Evolutionary conservation across 2,113 vertebrate species (phyloP), one percentile per base, ranked within the genome.

Genomic region (Rostratula benghalensis): DNA sequence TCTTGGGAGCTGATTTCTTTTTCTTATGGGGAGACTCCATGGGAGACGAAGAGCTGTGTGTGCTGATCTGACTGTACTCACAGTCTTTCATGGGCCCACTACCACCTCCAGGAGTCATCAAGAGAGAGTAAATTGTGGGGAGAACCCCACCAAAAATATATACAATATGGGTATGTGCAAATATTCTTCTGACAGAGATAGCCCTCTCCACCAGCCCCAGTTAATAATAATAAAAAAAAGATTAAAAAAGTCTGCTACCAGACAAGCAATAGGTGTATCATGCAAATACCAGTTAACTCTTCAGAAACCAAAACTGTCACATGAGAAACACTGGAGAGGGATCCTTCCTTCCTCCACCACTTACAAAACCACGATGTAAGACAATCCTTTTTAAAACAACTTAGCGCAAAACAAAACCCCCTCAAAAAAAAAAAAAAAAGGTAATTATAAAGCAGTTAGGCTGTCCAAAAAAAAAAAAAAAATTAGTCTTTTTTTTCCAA

Each of bases 41-140:
- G 91, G 99, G 99, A 80, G 99, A 99, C 23, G 97, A 97, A 91
- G 99, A 99, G 98, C 98, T 99, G 97, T 98, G 99, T 95, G 99
- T 99, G 98, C 99, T 99, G 97, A 99, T 99, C 96, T 99, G 99
- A 96, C 99, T 99, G 98, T 99, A 99, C 97, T 99, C 99, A 97
- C 99, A 99, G 98, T 99, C 99, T 98, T 98, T 98, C 99, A 99
- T 99, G 98, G 99, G 99, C 98, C 99, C 99, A 96, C 99, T 98
- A 87, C 98, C 98, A 96, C 97, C 93, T 97, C 99, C 99, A 95
- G 99, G 98, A 99, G 99, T 99, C 99, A 99, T 99, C 94, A 98
- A 97, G 97, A 85, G 83, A 90, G 88, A 95, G 90, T 89, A 96
- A 95, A 94, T 89, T 53, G 93, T 97, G 98, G 96, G 97, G 97